Conservation (phyloP, 2,888 invertebrate species). For the Chymomyza procnemis region DNA sequence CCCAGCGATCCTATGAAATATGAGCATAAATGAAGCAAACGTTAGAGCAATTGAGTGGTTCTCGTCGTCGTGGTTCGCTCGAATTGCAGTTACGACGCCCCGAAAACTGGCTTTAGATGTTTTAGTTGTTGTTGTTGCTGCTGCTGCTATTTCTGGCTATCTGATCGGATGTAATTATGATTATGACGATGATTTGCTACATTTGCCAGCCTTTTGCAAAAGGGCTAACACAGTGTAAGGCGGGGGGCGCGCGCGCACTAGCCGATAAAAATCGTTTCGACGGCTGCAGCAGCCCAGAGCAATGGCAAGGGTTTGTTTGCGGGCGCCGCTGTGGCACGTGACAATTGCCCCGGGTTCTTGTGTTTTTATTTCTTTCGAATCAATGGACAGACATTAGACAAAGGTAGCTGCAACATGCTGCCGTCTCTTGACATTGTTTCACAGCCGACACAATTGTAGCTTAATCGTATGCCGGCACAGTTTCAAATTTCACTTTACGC, state of each 20-base stretch:
- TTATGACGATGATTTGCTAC: constrained; percentile 72
- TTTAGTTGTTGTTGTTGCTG: constrained; percentile 21
- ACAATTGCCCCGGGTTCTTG: constrained; percentile 48
- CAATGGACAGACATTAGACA: constrained; percentile 4
- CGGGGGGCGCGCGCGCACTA: background rate
- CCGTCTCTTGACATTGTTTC: constrained; percentile 42
- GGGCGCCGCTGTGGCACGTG: constrained; percentile 50
- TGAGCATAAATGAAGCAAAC: constrained; percentile 61
- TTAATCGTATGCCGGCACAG: constrained; percentile 57
- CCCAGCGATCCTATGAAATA: constrained; percentile 21
- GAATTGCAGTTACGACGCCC: constrained; percentile 61
- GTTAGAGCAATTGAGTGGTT: constrained; percentile 48
- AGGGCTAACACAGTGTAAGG: constrained; percentile 5
- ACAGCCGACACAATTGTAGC: background rate
- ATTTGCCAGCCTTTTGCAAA: constrained; percentile 44
- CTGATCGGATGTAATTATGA: constrained; percentile 73
- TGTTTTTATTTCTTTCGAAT: constrained; percentile 32
- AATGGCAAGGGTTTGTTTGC: constrained; percentile 1
- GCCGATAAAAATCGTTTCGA: constrained; percentile 47
- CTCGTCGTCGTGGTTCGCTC: constrained; percentile 53
- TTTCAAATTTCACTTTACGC: constrained; percentile 47
- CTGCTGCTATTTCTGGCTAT: constrained; percentile 39
- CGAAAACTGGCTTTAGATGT: constrained; percentile 17
- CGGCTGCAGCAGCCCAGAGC: constrained; percentile 2
- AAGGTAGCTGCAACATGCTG: constrained; percentile 7